Percentiles rank a stretch among this genome's conserved stretches.
These are phyloP conservation scores for Pyrocephalus nanus DNA, from an alignment of 2,797 vertebrate genomes.

Conservation along the genomic window DNA sequence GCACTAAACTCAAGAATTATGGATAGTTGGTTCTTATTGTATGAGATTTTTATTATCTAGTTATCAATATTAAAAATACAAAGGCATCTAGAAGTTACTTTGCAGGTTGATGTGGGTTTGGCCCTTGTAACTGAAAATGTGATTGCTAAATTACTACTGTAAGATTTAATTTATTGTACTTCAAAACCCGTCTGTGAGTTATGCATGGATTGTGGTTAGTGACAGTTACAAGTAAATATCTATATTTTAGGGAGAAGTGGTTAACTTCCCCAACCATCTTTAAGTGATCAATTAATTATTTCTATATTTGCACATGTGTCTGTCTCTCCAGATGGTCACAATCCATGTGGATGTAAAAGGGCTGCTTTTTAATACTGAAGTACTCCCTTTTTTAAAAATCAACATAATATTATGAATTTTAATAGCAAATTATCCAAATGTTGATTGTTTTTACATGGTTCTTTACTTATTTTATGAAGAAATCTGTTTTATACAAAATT, in stretches of 20 bases:
- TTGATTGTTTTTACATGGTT: background rate
- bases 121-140: background rate
- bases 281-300: background rate
- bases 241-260: background rate
- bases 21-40: background rate
- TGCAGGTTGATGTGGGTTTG: background rate
- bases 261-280: background rate
- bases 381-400: background rate
- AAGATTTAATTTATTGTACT: background rate
- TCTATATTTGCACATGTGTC: rapidly evolving
- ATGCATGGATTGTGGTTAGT: background rate
- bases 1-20: background rate
- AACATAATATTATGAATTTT: background rate
- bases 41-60: background rate
- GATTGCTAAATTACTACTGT: background rate
- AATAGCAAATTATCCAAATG: background rate
- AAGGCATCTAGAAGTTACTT: background rate
- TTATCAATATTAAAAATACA: background rate
- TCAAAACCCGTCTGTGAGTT: background rate
- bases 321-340: background rate
- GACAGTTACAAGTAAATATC: background rate
- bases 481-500: background rate
- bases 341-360: background rate
- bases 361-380: background rate
- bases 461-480: background rate